phyloP scores from a whole-genome alignment of 2,888 invertebrate species.

The Gastracanthus pulcherrimus region DNA sequence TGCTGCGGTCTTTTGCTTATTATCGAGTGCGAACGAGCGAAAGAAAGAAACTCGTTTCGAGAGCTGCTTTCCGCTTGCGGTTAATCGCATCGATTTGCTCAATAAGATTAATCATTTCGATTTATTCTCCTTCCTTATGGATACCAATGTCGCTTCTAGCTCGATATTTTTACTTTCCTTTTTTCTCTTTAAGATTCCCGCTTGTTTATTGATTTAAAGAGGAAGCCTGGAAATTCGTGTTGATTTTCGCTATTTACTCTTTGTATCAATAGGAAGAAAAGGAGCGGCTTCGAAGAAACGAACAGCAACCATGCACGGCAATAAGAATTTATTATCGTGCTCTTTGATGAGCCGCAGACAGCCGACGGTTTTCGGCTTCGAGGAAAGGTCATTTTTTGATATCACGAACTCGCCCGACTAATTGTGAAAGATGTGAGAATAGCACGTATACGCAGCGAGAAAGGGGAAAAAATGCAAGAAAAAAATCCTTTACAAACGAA shows the following conservation, averaged over 20 bases:
- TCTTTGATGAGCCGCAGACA: constrained; percentile 71
- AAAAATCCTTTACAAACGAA: constrained; percentile 46
- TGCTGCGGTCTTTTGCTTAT: neutral
- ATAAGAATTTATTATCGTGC: constrained; percentile 74
- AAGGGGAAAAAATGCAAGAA: constrained; percentile 11
- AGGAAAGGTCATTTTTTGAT: constrained; percentile 74
- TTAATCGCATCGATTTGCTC: constrained; percentile 22
- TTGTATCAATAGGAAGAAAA: constrained; percentile 42
- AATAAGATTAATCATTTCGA: constrained; percentile 24
- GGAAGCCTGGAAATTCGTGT: constrained; percentile 5
- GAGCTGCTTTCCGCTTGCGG: constrained; percentile 13
- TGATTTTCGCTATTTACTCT: constrained; percentile 41
- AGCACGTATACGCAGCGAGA: too few relatives aligned
- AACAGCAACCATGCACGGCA: constrained; percentile 62
- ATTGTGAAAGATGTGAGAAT: constrained; percentile 65
- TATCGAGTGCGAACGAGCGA: neutral
- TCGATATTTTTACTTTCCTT: too few relatives aligned
- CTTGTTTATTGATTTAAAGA: neutral
- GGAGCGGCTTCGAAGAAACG: constrained; percentile 34
- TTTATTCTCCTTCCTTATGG: neutral
- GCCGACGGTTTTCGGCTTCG: constrained; percentile 71
- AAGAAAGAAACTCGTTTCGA: constrained; percentile 1
- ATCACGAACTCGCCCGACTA: constrained; percentile 68
- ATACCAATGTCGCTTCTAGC: too few relatives aligned
- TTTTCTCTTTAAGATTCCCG: neutral